Conservation (phyloP, 2,797 vertebrate genomes). For the Vultur gryphus region DNA sequence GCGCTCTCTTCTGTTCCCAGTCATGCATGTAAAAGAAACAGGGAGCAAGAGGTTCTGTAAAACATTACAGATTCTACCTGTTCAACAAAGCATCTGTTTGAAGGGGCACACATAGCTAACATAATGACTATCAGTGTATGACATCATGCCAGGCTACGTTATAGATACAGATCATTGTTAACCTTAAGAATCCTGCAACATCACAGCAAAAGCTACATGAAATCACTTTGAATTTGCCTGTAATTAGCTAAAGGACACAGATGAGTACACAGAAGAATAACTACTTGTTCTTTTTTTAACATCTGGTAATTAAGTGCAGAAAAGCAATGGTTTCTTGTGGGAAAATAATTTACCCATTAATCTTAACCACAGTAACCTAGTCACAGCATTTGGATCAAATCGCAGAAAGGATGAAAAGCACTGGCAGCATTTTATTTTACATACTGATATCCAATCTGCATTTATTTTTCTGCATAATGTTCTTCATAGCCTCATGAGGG, state of each 20-base stretch:
- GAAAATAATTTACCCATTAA: conserved; percentile 48
- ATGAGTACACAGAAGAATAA: neutral
- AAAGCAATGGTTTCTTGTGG: neutral
- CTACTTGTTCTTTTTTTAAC: neutral
- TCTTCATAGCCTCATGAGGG: neutral
- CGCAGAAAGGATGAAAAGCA: neutral
- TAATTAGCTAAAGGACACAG: conserved; percentile 10
- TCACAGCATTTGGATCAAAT: conserved; percentile 30
- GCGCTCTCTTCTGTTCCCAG: neutral
- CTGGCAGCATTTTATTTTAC: neutral
- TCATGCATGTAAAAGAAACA: neutral
- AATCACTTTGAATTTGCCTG: neutral
- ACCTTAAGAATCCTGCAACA: neutral
- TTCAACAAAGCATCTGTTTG: neutral
- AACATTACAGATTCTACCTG: neutral
- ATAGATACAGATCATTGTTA: neutral
- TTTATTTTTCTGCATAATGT: conserved; percentile 6
- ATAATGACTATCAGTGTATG: neutral
- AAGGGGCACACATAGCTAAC: neutral
- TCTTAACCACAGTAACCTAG: conserved; percentile 12
- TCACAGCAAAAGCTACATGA: neutral
- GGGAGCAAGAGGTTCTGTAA: neutral
- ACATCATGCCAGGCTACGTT: neutral
- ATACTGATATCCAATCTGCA: neutral
- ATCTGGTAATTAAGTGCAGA: conserved; percentile 34